Conservation (phyloP, 1,140 invertebrate species). For the Temnothorax curvispinosus region DNA sequence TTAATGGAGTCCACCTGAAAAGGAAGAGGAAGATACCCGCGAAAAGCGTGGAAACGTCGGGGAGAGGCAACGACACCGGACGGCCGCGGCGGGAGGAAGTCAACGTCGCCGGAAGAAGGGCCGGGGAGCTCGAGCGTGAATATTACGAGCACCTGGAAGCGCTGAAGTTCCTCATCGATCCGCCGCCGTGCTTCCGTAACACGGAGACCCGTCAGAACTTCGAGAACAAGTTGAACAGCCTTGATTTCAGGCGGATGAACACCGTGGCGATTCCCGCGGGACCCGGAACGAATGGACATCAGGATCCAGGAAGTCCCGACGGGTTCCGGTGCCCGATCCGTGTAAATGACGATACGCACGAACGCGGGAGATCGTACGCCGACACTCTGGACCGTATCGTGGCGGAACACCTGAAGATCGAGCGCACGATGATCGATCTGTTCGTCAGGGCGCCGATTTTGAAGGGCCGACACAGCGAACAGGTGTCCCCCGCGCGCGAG, state of each 20-base stretch:
- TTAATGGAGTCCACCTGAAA: constrained; percentile 19
- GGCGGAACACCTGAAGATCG: constrained; percentile 68
- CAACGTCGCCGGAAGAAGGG: constrained; percentile 65
- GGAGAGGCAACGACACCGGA: constrained; percentile 49
- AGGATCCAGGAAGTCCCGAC: not conserved
- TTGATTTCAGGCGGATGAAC: constrained; percentile 82
- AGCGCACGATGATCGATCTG: constrained; percentile 75
- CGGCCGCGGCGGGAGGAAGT: constrained; percentile 54
- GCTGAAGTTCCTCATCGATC: constrained; percentile 79
- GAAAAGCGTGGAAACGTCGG: not conserved
- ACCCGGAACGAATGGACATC: constrained; percentile 21
- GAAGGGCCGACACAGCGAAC: constrained; percentile 66
- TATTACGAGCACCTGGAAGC: constrained; percentile 78
- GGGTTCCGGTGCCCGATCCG: not conserved
- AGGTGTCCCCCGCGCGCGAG: constrained; percentile 49
- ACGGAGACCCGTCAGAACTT: constrained; percentile 69
- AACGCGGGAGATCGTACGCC: constrained; percentile 4
- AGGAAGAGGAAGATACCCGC: constrained; percentile 37
- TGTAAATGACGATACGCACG: not conserved
- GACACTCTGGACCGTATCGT: constrained; percentile 14
- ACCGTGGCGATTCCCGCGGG: constrained; percentile 79
- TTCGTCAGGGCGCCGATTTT: constrained; percentile 71
- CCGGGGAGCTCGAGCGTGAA: constrained; percentile 69
- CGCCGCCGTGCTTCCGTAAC: constrained; percentile 73
- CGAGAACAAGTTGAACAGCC: constrained; percentile 77